Evolutionary conservation across 2,113 vertebrate species (phyloP).

Genomic region (Poeciliopsis occidentalis): DNA sequence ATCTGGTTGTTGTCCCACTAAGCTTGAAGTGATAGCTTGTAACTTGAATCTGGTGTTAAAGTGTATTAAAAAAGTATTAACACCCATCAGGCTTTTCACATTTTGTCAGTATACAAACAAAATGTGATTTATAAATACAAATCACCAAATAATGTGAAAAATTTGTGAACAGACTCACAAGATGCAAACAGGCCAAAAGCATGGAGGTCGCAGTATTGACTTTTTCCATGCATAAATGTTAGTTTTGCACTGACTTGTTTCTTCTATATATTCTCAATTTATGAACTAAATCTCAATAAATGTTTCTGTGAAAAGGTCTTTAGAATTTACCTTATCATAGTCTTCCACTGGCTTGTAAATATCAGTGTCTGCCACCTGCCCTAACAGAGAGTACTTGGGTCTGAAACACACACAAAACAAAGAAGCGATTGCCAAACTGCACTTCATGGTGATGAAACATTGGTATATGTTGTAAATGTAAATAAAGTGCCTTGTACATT

Average conservation of each 20-base stretch:
- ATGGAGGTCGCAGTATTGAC: background rate
- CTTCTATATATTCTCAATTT: no score
- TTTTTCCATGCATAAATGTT: background rate
- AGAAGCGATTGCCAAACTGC: background rate
- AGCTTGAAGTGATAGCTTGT: background rate
- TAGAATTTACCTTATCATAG: conserved; percentile 81
- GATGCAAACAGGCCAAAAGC: background rate
- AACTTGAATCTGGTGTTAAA: no score
- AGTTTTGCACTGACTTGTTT: no score
- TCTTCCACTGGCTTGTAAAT: conserved; percentile 88
- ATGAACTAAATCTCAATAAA: no score
- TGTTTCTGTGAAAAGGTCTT: background rate
- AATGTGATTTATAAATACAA: no score
- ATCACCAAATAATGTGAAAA: background rate
- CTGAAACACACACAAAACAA: conserved; percentile 69
- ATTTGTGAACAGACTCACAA: background rate
- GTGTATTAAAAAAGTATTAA: no score
- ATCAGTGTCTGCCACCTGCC: conserved; percentile 84
- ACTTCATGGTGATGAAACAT: background rate
- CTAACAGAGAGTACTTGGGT: conserved; percentile 90
- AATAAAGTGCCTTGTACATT: background rate
- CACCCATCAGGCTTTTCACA: background rate
- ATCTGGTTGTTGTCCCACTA: background rate
- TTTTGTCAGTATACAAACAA: background rate
- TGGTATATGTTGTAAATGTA: no score